phyloP scores from a whole-genome alignment of 2,888 invertebrate genomes.

The Steinernema hermaphroditum region DNA sequence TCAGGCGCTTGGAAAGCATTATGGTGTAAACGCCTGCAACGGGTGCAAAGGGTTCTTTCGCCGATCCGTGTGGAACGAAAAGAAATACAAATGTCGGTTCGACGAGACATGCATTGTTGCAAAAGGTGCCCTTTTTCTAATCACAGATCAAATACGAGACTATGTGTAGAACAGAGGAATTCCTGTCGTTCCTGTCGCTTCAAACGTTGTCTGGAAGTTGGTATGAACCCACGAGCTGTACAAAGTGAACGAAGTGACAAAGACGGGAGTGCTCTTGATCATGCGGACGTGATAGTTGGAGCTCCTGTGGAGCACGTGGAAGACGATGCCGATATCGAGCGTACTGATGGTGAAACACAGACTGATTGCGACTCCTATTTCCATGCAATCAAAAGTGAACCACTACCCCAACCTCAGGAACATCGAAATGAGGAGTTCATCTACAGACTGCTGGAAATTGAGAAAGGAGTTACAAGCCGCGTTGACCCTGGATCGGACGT shows the following conservation, averaged over 20 bases:
- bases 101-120: slow-evolving; percentile 59
- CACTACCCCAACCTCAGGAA: not conserved
- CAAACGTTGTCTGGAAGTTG: slow-evolving; percentile 47
- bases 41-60: slow-evolving; percentile 44
- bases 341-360: not conserved
- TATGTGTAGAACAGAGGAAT: slow-evolving; percentile 56
- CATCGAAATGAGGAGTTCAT: not conserved
- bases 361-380: not conserved
- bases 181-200: slow-evolving; percentile 60
- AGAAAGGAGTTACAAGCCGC: not conserved
- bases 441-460: not conserved
- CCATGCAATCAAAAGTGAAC: not conserved
- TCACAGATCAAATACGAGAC: not conserved
- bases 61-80: slow-evolving; percentile 44
- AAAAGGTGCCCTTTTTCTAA: slow-evolving; percentile 45
- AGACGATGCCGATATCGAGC: not conserved
- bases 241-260: slow-evolving; percentile 35
- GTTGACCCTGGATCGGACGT: not conserved
- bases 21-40: slow-evolving; percentile 28
- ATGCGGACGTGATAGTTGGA: not conserved
- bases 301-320: not conserved
- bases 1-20: slow-evolving; percentile 32
- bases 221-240: slow-evolving; percentile 58
- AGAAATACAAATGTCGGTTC: slow-evolving; percentile 55
- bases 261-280: not conserved